These are phyloP conservation scores for Holcopasites calliopsidis DNA, from an alignment of 1,140 invertebrate genomes.

Conservation along the genomic window DNA sequence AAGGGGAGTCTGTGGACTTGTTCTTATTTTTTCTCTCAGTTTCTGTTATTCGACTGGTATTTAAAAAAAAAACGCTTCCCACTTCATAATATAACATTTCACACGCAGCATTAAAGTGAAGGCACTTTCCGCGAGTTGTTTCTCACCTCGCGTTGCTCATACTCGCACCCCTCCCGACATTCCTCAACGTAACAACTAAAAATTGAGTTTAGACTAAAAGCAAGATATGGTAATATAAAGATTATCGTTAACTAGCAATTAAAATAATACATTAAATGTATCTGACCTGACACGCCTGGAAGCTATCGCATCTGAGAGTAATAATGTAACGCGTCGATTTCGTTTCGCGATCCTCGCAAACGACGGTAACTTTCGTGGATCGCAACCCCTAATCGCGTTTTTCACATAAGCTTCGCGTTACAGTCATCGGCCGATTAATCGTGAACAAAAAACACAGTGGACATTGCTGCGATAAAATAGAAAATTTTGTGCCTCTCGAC, in stretches of 20 bases:
- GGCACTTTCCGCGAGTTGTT: conserved; percentile 57
- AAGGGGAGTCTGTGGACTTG: conserved; percentile 44
- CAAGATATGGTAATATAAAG: conserved; percentile 68
- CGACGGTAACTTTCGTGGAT: conserved; percentile 29
- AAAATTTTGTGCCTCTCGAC: conserved; percentile 4
- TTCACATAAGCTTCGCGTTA: not conserved
- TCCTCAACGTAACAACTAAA: conserved; percentile 61
- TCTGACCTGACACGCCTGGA: conserved; percentile 48
- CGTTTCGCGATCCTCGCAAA: not conserved
- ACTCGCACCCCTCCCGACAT: not conserved
- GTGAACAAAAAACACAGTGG: conserved; percentile 12
- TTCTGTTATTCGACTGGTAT: conserved; percentile 20
- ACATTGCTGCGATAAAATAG: not conserved
- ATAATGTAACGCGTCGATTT: not conserved
- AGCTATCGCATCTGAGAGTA: conserved; percentile 33
- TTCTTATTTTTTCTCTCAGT: not conserved
- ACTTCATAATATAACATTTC: conserved; percentile 4
- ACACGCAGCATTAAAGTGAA: conserved; percentile 9
- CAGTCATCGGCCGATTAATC: not conserved
- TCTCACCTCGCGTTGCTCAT: conserved; percentile 14
- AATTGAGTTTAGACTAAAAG: conserved; percentile 70
- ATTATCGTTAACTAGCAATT: conserved; percentile 69
- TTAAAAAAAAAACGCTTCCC: conserved; percentile 1
- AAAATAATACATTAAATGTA: conserved; percentile 66
- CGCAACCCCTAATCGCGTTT: not conserved